Evolutionary conservation across 2,888 invertebrate genomes (phyloP).

Genomic region (Globia sparganii): DNA sequence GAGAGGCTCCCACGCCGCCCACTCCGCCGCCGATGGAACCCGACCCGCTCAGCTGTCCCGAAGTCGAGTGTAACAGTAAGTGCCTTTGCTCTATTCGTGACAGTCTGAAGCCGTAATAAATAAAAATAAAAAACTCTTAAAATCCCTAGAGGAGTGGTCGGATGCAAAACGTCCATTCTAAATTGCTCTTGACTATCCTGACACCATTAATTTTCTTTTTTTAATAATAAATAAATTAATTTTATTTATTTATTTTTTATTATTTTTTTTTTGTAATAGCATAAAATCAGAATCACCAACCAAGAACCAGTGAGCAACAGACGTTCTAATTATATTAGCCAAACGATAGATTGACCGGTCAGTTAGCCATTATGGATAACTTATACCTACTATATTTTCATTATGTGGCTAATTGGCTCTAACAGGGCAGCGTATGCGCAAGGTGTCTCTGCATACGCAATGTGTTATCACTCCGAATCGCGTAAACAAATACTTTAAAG

Average conservation of each 20-base stretch:
- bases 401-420: neutral
- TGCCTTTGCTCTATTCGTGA: neutral
- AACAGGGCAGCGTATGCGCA: neutral
- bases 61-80: slow-evolving; percentile 68
- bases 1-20: slow-evolving; percentile 81
- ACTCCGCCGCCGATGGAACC: slow-evolving; percentile 84
- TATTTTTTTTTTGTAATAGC: too few relatives aligned
- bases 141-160: too few relatives aligned
- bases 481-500: neutral
- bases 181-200: too few relatives aligned
- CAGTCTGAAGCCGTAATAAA: neutral
- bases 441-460: neutral
- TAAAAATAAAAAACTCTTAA: too few relatives aligned
- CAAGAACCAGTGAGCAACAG: neutral
- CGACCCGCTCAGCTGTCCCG: slow-evolving; percentile 74
- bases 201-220: too few relatives aligned
- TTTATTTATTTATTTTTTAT: too few relatives aligned
- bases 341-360: neutral
- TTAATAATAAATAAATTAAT: too few relatives aligned
- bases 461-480: neutral
- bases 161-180: too few relatives aligned
- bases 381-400: neutral
- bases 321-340: too few relatives aligned
- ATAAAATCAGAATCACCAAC: neutral
- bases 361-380: neutral